phyloP scores from a whole-genome alignment of 2,113 vertebrate genomes.

The Mastomys coucha region DNA sequence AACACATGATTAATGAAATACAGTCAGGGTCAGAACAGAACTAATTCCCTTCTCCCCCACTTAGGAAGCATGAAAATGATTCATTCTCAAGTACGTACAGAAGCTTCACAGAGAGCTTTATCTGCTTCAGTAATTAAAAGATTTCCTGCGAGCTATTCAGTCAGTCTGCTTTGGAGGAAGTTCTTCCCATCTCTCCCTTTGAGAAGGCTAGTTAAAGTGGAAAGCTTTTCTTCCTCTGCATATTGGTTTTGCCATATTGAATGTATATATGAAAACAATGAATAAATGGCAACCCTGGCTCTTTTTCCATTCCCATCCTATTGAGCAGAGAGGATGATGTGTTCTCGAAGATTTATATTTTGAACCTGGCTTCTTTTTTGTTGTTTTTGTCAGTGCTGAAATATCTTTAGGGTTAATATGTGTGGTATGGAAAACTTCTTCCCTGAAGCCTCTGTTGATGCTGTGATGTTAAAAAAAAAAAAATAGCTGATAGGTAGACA shows the following conservation, averaged over 20 bases:
- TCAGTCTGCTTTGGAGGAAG: slow-evolving; percentile 62
- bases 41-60: neutral
- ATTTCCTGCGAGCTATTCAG: slow-evolving; percentile 63
- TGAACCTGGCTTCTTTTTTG: neutral
- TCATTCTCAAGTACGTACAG: slow-evolving; percentile 29
- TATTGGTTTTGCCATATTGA: slow-evolving; percentile 76
- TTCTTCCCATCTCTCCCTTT: slow-evolving; percentile 72
- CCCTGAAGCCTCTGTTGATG: neutral
- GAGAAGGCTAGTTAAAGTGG: slow-evolving; percentile 81
- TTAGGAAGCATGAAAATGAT: slow-evolving; percentile 37
- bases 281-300: slow-evolving; percentile 75
- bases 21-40: slow-evolving; percentile 25
- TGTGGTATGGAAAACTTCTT: neutral
- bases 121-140: slow-evolving; percentile 75
- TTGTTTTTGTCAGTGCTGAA: slow-evolving; percentile 34
- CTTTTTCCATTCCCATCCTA: slow-evolving; percentile 70
- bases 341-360: slow-evolving; percentile 28
- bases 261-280: slow-evolving; percentile 77
- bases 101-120: slow-evolving; percentile 65
- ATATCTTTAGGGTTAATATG: neutral
- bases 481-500: slow-evolving; percentile 45
- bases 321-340: neutral
- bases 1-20: slow-evolving; percentile 55
- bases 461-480: slow-evolving; percentile 3
- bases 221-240: slow-evolving; percentile 59